Evolutionary conservation across 2,888 invertebrate genomes (phyloP), one percentile per base, ranked within the genome.

Genomic region (Pristionchus mayeri): DNA sequence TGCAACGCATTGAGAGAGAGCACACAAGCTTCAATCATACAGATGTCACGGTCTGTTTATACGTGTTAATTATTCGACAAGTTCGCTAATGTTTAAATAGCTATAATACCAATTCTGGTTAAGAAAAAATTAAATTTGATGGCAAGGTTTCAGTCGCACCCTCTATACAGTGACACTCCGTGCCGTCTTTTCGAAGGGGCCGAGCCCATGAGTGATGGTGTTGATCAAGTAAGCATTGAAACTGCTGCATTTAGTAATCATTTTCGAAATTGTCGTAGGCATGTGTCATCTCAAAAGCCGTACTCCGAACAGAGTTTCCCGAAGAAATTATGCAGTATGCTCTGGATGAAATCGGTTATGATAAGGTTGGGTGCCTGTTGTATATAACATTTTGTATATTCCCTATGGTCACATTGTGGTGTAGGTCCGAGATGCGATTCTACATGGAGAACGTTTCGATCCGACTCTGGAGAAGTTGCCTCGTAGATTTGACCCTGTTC

Each of bases 361-460:
- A 88, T 37, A 86, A 85, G 85, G 89, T 88, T 27, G 30, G 60
- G n/a, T 60, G n/a, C 21, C 0, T 21, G 37, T 37, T 67, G 21
- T 3, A 54, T 44, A 54, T 18, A 30, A 79, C 30, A 24, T 40
- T 76, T 13, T 52, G 18, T 57, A 44, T 44, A 27, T 57, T 63
- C 30, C 24, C 11, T 24, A 52, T 52, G 11, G 18, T 52, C 7
- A 79, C n/a, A 48, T 40, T 21, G 30, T 54, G 6, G 27, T 37
- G 34, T 27, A 88, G 86, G 86, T 92, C 11, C 54, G 83, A n/a
- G 91, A 92, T 83, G 85, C 88, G 11, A 92, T 92, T 84, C 87
- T 91, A 63, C 90, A 90, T 75, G 92, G 91, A 3, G 91, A 92
- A 86, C 85, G 88, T 40, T 91, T 88, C 83, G 91, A 92, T 84